Percentiles rank a stretch among this genome's conserved stretches.
Evolutionary conservation across 2,888 invertebrate genomes (phyloP).

Genomic region (Thereva unica): DNA sequence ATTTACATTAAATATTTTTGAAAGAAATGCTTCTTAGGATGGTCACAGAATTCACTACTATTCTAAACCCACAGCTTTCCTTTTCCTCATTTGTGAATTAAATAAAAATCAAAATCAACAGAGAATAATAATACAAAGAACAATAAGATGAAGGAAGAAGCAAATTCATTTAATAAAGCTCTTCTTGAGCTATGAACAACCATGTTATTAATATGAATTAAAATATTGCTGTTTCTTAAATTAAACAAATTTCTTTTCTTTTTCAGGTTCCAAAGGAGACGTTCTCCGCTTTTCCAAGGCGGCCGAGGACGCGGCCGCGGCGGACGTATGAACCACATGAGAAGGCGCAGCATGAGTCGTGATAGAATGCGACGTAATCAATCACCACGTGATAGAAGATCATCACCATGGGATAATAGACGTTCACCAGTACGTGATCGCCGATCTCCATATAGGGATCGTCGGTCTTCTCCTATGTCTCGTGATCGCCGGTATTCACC

Average conservation of each 20-base stretch:
- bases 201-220: no score
- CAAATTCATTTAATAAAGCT: no score
- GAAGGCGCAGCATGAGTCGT: slow-evolving; percentile 52
- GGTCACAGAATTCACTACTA: no score
- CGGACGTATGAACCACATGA: slow-evolving; percentile 36
- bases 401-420: slow-evolving; percentile 57
- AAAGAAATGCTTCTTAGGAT: no score
- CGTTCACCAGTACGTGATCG: slow-evolving; percentile 50
- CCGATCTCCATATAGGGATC: slow-evolving; percentile 48
- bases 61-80: no score
- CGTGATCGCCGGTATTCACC: slow-evolving; percentile 42
- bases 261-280: slow-evolving; percentile 49
- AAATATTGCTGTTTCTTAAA: no score
- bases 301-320: slow-evolving; percentile 30
- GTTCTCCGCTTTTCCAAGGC: slow-evolving; percentile 34
- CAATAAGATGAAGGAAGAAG: no score
- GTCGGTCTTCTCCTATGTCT: slow-evolving; percentile 50
- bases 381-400: slow-evolving; percentile 49
- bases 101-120: no score
- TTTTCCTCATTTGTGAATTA: no score
- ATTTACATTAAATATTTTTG: no score
- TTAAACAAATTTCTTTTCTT: not conserved
- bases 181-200: no score
- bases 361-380: slow-evolving; percentile 48
- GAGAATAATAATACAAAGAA: no score